phyloP scores from a whole-genome alignment of 35 echinoderm and acorn worm species.

The Hemicentrotus pulcherrimus region DNA sequence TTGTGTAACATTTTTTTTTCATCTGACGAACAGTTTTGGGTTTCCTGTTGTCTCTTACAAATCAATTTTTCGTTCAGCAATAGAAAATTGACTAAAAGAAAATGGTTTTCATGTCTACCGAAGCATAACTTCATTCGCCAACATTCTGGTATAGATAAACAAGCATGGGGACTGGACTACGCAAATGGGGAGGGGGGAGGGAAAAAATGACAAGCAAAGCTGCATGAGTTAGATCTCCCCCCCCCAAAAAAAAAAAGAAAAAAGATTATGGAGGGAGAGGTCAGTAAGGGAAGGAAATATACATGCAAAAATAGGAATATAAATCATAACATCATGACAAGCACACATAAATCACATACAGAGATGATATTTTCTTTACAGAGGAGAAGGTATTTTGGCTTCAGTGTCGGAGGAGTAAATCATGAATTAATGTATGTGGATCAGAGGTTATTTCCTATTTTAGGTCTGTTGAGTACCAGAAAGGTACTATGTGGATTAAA shows the following conservation, averaged over 20 bases:
- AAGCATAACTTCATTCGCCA: neutral
- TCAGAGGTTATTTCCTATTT: too few relatives aligned
- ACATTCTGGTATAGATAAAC: neutral
- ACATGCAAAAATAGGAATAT: neutral
- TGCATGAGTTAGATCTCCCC: neutral
- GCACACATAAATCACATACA: neutral
- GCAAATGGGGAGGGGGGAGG: neutral
- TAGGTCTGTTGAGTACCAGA: too few relatives aligned
- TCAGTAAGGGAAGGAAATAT: neutral
- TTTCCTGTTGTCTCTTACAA: too few relatives aligned
- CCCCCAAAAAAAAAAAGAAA: too few relatives aligned
- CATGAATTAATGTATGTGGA: neutral
- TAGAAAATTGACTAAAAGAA: too few relatives aligned
- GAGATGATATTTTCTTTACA: too few relatives aligned
- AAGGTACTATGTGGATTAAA: too few relatives aligned
- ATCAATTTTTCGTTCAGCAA: too few relatives aligned
- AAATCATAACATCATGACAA: conserved; percentile 7
- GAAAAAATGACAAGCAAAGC: neutral
- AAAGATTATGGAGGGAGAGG: neutral
- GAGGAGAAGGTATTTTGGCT: neutral
- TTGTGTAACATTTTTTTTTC: neutral
- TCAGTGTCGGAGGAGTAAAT: neutral
- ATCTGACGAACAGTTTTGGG: too few relatives aligned
- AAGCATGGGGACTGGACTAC: neutral
- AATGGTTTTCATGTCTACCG: too few relatives aligned